phyloP scores from a whole-genome alignment of 1,140 invertebrate species.

The Oncopodura yosiiana region DNA sequence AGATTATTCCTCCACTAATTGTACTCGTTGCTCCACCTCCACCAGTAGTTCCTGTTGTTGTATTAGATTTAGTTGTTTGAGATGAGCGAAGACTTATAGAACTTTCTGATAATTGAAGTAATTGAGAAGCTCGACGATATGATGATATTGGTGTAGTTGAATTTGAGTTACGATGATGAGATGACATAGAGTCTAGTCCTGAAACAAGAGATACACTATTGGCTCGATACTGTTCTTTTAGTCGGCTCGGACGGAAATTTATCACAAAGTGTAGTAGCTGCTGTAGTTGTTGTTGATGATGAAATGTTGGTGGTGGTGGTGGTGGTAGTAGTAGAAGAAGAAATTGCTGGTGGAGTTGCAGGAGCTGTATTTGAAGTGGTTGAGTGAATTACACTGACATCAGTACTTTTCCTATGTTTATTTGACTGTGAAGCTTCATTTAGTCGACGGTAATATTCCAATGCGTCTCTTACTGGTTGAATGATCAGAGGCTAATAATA shows the following conservation, averaged over 20 bases:
- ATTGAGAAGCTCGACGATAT: slow-evolving; percentile 18
- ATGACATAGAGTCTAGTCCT: background rate
- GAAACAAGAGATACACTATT: slow-evolving; percentile 13
- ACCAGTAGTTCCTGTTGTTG: no score
- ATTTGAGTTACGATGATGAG: background rate
- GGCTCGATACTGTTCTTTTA: slow-evolving; percentile 15
- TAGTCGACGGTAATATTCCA: slow-evolving; percentile 54
- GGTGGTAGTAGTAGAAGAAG: background rate
- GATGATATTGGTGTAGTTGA: background rate
- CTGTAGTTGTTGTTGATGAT: slow-evolving; percentile 8
- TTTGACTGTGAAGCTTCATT: slow-evolving; percentile 55
- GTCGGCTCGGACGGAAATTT: slow-evolving; percentile 33
- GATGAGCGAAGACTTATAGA: slow-evolving; percentile 1
- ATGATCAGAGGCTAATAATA: slow-evolving; percentile 49
- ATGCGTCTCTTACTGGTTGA: slow-evolving; percentile 50
- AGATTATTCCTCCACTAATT: slow-evolving; percentile 5
- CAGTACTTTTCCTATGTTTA: slow-evolving; percentile 51
- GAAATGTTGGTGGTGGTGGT: background rate
- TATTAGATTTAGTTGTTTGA: background rate
- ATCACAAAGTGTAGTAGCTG: slow-evolving; percentile 28
- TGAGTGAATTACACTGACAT: slow-evolving; percentile 41
- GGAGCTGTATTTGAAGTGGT: slow-evolving; percentile 10
- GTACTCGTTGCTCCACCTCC: slow-evolving; percentile 12
- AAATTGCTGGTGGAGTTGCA: slow-evolving; percentile 13
- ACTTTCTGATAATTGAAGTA: slow-evolving; percentile 9